Percentiles rank a stretch among this genome's conserved stretches.
Evolutionary conservation across 2,113 vertebrate genomes (phyloP).

Genomic region (Rhizomys pruinosus): DNA sequence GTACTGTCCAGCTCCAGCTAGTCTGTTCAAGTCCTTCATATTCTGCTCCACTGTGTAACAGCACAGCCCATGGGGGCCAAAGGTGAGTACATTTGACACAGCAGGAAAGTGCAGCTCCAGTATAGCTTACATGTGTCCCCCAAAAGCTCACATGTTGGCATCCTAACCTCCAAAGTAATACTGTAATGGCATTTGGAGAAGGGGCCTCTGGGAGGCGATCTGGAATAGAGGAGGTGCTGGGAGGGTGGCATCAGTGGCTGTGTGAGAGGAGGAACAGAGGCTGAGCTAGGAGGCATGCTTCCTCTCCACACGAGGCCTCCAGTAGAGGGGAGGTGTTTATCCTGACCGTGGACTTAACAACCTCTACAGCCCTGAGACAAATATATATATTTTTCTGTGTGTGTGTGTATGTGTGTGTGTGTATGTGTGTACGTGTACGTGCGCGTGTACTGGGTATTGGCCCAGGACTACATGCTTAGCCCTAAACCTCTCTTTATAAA

Average conservation of each 20-base stretch:
- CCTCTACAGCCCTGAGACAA: neutral
- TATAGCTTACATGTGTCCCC: neutral
- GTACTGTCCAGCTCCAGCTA: neutral
- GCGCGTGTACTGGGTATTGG: too few relatives aligned
- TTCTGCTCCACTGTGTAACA: neutral
- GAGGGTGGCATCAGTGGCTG: too few relatives aligned
- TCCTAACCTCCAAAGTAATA: neutral
- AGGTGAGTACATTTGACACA: too few relatives aligned
- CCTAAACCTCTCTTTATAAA: neutral
- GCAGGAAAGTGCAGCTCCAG: neutral
- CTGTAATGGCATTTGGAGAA: neutral
- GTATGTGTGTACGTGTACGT: too few relatives aligned
- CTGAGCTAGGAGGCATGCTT: too few relatives aligned
- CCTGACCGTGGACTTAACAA: neutral
- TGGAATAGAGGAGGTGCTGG: too few relatives aligned
- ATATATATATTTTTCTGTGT: neutral
- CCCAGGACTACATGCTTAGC: neutral
- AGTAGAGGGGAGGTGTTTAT: too few relatives aligned
- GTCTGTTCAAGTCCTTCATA: accelerated
- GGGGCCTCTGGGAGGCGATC: too few relatives aligned
- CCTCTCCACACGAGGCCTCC: neutral
- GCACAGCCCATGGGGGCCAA: accelerated
- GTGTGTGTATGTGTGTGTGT: too few relatives aligned
- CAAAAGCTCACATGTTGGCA: neutral
- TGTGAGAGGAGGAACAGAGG: neutral